Conservation (phyloP, 2,888 invertebrate species). For the Heliconius sara region DNA sequence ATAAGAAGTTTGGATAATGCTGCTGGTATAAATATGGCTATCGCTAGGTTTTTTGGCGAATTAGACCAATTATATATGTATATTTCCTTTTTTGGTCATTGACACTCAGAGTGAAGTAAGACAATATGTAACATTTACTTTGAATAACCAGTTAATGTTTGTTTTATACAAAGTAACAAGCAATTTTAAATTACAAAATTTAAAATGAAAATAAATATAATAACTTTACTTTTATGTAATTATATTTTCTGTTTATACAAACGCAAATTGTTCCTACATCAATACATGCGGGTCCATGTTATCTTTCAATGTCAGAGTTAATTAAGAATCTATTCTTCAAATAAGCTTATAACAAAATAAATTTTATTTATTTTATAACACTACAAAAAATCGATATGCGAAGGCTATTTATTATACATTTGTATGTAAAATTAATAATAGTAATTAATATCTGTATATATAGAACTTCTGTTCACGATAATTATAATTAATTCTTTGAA, state of each 20-base stretch:
- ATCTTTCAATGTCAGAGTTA: slow-evolving; percentile 40
- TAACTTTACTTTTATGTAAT: background rate
- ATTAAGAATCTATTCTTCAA: slow-evolving; percentile 39
- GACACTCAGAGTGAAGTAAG: no score
- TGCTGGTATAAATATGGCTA: no score
- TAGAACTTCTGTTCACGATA: slow-evolving; percentile 5
- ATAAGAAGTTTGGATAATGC: no score
- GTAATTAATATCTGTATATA: slow-evolving; percentile 13
- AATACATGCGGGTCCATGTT: slow-evolving; percentile 25
- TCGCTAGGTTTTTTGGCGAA: no score
- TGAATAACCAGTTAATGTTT: no score
- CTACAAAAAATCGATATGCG: slow-evolving; percentile 10
- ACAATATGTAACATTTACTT: no score
- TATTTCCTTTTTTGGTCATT: no score
- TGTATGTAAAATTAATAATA: slow-evolving; percentile 2
- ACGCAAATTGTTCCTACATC: slow-evolving; percentile 9
- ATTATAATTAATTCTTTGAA: background rate
- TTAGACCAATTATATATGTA: no score
- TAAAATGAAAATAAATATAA: background rate
- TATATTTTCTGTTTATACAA: background rate
- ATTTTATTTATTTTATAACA: slow-evolving; percentile 11
- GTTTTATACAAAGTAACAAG: background rate
- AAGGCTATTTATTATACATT: background rate
- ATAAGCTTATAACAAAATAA: slow-evolving; percentile 32
- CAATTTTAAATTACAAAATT: background rate